These are phyloP conservation scores for Odontophorus gujanensis DNA, from an alignment of 2,113 vertebrate species.

Conservation along the genomic window DNA sequence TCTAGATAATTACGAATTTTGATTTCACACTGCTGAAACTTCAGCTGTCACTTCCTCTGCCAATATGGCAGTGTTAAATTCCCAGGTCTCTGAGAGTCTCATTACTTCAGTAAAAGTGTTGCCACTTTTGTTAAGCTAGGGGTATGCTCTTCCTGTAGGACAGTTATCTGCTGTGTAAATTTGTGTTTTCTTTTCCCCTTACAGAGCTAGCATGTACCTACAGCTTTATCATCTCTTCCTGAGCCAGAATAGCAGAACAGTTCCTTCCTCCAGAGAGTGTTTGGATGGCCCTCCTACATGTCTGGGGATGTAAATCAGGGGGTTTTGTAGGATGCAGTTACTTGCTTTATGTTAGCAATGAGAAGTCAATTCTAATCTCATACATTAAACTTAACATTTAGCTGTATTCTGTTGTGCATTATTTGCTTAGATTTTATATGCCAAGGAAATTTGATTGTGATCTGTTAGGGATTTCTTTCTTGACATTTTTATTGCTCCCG, in stretches of 20 bases:
- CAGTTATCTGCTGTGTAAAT: not conserved
- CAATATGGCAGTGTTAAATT: not conserved
- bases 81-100: rapidly evolving
- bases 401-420: not conserved
- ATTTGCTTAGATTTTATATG: not conserved
- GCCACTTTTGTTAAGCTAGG: not conserved
- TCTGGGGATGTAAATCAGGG: not conserved
- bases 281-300: not conserved
- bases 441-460: not conserved
- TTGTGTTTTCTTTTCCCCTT: not conserved
- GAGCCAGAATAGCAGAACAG: not conserved
- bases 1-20: not conserved
- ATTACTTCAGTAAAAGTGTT: not conserved
- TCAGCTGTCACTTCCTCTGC: not conserved
- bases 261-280: not conserved
- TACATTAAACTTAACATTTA: not conserved
- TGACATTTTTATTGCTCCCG: not conserved
- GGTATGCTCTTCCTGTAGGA: not conserved
- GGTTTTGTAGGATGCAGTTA: not conserved
- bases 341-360: not conserved
- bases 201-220: not conserved
- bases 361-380: not conserved
- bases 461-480: not conserved
- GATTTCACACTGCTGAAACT: not conserved
- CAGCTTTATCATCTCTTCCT: not conserved